Evolutionary conservation across 1,140 invertebrate species (phyloP), one percentile per base, ranked within the genome.

Genomic region (Carposina sasakii): DNA sequence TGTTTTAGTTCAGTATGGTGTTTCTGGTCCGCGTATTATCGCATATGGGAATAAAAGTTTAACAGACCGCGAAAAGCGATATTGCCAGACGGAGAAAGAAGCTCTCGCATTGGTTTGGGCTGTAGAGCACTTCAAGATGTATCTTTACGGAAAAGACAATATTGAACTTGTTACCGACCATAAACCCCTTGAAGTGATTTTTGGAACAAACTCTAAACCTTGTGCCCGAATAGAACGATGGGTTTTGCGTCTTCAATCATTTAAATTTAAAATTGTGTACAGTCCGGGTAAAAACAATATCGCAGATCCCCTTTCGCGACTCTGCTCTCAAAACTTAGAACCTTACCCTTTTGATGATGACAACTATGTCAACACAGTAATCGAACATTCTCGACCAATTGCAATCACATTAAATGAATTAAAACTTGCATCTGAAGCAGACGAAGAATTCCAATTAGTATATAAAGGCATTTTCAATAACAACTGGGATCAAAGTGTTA

Each of bases 281-380:
- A 52, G 62, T 44, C 23, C 68, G 44, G 70, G 69, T 8, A 82
- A 78, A 41, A 40, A 51, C 37, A 84, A 84, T 24, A 74, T 81
- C 20, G 69, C 76, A 3, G 77, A 81, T 50, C 28, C 65, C 10
- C 37, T 79, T 22, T 84, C 77, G 15, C 28, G 73, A 19, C 43
- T 75, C 22, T 50, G 37, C 31, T 23, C 24, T 2, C 8, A 10
- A 12, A 30, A 13, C 26, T 6, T 6, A 23, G 4, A 15, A n/a
- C 6, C 17, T 19, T 12, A 13, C 2, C 9, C 20, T 12, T 15
- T 22, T 13, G 15, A 30, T 21, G 17, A 21, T 5, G 37, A 41
- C 40, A 40, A 40, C 34, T 36, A 49, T 20, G 15, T 40, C 12
- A 20, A 40, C 13, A 3, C 26, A 41, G 17, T 54, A 10, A 15